phyloP scores from a whole-genome alignment of 2,888 invertebrate species.

The Drosophila seclusa region DNA sequence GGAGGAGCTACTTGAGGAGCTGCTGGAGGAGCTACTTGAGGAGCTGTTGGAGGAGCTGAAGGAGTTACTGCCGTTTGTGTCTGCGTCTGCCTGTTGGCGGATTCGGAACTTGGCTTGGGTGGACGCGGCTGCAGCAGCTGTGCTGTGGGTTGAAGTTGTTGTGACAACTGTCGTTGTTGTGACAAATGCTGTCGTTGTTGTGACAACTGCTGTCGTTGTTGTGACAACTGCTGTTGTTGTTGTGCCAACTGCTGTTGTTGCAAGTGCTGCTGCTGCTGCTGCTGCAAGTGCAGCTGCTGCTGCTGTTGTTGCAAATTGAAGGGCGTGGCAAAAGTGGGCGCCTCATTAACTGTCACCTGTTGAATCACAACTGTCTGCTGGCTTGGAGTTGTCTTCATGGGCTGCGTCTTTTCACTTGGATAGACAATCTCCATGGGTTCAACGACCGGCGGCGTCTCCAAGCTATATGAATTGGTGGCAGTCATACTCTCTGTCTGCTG shows the following conservation, averaged over 20 bases:
- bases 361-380: constrained; percentile 8
- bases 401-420: constrained; percentile 27
- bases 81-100: constrained; percentile 15
- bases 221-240: not conserved
- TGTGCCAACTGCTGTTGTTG: not conserved
- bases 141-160: constrained; percentile 2
- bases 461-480: constrained; percentile 33
- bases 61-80: constrained; percentile 18
- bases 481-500: constrained; percentile 27
- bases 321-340: constrained; percentile 7
- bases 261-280: not conserved
- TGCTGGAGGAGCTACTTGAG: no score
- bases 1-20: not conserved
- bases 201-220: not conserved
- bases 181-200: not conserved
- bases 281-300: not conserved
- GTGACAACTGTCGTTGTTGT: not conserved
- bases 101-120: constrained; percentile 22
- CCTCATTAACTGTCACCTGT: constrained; percentile 3
- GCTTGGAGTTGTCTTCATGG: not conserved
- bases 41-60: no score
- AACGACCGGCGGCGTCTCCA: constrained; percentile 51
- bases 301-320: constrained; percentile 1
- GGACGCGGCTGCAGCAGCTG: constrained; percentile 10
- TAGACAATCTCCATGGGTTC: constrained; percentile 59